Percentiles rank a stretch among this genome's conserved stretches.
Evolutionary conservation across 2,797 vertebrate species (phyloP).

Genomic region (Myioborus miniatus): DNA sequence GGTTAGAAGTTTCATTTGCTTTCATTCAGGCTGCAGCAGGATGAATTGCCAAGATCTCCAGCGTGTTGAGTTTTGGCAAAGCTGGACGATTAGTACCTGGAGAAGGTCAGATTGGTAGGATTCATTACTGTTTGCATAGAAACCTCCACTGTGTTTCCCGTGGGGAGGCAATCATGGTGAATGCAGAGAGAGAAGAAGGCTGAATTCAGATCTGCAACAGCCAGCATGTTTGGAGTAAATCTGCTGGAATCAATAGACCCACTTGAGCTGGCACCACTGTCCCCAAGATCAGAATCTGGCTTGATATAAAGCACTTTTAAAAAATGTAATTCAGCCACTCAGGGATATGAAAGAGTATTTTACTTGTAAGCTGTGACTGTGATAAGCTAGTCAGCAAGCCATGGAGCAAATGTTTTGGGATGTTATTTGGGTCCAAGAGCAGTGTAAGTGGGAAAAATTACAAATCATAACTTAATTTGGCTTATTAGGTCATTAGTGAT

Average conservation of each 20-base stretch:
- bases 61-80: not conserved
- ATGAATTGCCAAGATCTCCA: not conserved
- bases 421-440: slow-evolving; percentile 36
- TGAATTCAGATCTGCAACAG: not conserved
- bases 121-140: not conserved
- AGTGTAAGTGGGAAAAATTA: not conserved
- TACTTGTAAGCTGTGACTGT: slow-evolving; percentile 10
- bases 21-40: not conserved
- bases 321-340: not conserved
- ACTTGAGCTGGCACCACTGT: not conserved
- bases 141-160: not conserved
- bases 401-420: slow-evolving; percentile 29
- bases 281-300: slow-evolving; percentile 27
- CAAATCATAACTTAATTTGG: not conserved
- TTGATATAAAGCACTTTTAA: not conserved
- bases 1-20: not conserved
- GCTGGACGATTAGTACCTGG: not conserved
- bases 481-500: slow-evolving; percentile 33
- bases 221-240: not conserved
- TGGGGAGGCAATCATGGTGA: not conserved
- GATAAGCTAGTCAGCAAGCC: slow-evolving; percentile 25
- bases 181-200: not conserved
- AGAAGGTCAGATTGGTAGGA: not conserved
- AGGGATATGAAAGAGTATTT: slow-evolving; percentile 16
- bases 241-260: not conserved